Base-by-base conservation (phyloP, 2,888 invertebrate species). In the Mesochorus sp. region DNA sequence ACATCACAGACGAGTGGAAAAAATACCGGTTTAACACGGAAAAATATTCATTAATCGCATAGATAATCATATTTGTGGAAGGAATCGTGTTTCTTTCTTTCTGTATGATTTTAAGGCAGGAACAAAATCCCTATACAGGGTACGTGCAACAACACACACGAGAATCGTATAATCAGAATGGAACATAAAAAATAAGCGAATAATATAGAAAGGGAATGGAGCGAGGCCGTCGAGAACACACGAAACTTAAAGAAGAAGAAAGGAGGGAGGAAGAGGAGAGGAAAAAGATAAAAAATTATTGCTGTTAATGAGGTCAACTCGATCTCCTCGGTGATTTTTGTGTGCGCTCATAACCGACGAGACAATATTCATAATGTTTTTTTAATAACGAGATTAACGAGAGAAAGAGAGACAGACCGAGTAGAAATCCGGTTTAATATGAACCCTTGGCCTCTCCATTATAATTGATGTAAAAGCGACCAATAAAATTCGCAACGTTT, bases 41-140 rank as follows among this genome's bases (percentile, higher is more conserved):
- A 68, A 68, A n/a, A n/a, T n/a, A n/a, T 77, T 68, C 55, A 62
- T 72, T 62, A 62, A 68, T 57, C 67, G 39, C 14, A 12, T 31
- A 21, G 28, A 31, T 14, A 12, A 6, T 31, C 4, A 2, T 31
- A 55, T 49, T 10, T 19, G 37, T 24, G 10, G 42, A 51, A 66
- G 59, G 34, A 24, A 55, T 62, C 57, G 57, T 21, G 47, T 42
- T 17, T 31, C 67, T 34, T 14, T 42, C 53, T 39, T 28, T 42
- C 39, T 55, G 19, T 21, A 51, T 3, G 28, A 8, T 19, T n/a
- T n/a, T n/a, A n/a, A n/a, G n/a, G n/a, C 68, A 42, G 57, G 57
- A 31, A 14, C 21, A 55, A n/a, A n/a, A n/a, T n/a, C n/a, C 42
- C 44, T 26, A 47, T 62, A 8, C n/a, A 19, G 42, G 24, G 44